Conservation (phyloP, 2,888 invertebrate species). For the Leuctra nigra region DNA sequence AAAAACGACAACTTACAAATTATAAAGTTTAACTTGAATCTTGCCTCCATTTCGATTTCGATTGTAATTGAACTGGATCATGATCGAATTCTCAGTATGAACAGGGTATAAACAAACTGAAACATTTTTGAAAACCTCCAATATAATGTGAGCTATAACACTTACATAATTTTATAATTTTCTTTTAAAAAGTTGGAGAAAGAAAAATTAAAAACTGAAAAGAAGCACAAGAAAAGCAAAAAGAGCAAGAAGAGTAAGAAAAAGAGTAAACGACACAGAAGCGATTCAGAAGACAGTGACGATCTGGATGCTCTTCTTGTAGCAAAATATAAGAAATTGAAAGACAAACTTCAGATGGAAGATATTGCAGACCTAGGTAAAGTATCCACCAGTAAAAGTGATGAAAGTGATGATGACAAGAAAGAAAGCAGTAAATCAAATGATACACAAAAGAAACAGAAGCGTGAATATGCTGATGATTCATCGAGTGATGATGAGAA, state of each 20-base stretch:
- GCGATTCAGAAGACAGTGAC: constrained; percentile 35
- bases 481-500: not conserved
- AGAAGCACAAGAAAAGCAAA: constrained; percentile 37
- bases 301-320: constrained; percentile 63
- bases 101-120: no score
- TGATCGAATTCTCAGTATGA: no score
- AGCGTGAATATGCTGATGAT: not conserved
- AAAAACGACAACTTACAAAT: no score
- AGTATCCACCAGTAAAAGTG: constrained; percentile 26
- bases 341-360: constrained; percentile 46
- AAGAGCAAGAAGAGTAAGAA: constrained; percentile 36
- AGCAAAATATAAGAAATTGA: constrained; percentile 61
- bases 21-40: no score
- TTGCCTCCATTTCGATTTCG: no score
- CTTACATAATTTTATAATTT: no score
- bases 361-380: constrained; percentile 35
- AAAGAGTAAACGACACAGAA: constrained; percentile 40
- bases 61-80: no score
- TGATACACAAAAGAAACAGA: constrained; percentile 26
- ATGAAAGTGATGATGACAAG: constrained; percentile 24
- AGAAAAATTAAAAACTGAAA: constrained; percentile 46
- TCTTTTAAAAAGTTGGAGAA: constrained; percentile 36
- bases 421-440: constrained; percentile 17
- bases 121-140: no score
- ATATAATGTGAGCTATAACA: no score